These are phyloP conservation scores for Hemicrepidius hirtus DNA, from an alignment of 2,888 invertebrate genomes.

Conservation along the genomic window DNA sequence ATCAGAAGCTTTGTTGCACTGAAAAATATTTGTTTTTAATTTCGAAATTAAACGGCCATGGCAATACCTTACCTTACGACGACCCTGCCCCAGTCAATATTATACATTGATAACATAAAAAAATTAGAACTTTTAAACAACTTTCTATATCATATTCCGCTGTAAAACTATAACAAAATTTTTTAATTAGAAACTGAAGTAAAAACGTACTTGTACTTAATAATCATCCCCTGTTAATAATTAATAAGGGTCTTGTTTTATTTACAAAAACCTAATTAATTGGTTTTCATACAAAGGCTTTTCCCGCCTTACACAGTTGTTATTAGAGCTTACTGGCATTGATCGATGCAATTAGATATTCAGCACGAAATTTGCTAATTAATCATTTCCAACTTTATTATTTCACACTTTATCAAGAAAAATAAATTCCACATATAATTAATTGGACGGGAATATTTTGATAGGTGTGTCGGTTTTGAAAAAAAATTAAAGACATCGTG, in stretches of 20 bases:
- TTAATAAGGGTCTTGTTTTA: not conserved
- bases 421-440: conserved; percentile 18
- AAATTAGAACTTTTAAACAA: too few relatives aligned
- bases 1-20: too few relatives aligned
- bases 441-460: conserved; percentile 14
- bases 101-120: too few relatives aligned
- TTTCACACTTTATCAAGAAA: conserved; percentile 27
- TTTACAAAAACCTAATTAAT: conserved; percentile 8
- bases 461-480: not conserved
- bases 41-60: too few relatives aligned
- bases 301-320: conserved; percentile 12
- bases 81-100: too few relatives aligned
- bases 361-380: conserved; percentile 45
- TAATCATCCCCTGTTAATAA: too few relatives aligned
- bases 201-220: too few relatives aligned
- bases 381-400: conserved; percentile 44
- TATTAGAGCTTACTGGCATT: conserved; percentile 2
- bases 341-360: conserved; percentile 36
- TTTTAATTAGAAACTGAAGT: too few relatives aligned
- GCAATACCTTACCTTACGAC: too few relatives aligned
- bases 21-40: too few relatives aligned
- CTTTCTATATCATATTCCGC: too few relatives aligned
- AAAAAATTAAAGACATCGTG: not conserved
- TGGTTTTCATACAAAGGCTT: conserved; percentile 14
- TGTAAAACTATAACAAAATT: too few relatives aligned